Evolutionary conservation across 2,113 vertebrate genomes (phyloP), one percentile per base, ranked within the genome.

Genomic region (Holacanthus passer): DNA sequence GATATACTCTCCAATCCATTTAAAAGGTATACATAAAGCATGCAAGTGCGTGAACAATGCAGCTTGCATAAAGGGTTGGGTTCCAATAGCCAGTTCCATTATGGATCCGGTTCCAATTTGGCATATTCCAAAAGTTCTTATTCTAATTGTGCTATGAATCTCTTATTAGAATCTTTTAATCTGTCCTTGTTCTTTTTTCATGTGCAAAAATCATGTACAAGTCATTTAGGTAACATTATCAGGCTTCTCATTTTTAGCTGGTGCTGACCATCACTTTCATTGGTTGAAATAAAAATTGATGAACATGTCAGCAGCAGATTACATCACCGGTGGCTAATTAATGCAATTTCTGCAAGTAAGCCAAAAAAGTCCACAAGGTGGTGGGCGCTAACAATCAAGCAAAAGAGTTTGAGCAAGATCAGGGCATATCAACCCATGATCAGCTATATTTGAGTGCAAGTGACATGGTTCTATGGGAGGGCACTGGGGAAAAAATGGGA

Each of bases 61-160:
- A 24, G 48, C 1, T 55, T 29, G 14, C 2, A 56, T 29, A 29
- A 7, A 56, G 24, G 53, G 53, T 56, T 56, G 27, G 27, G 27
- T 56, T 56, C 53, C 52, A 52, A n/a, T 11, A 52, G 10, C 50
- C 50, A 55, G n/a, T 55, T 55, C 52, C n/a, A 55, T 55, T 53
- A 53, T 53, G n/a, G 50, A 53, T 53, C 50, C 24, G 27, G 12
- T 55, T 55, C 24, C n/a, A 1, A 55, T 55, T 55, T 27, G 11
- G 52, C 52, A 55, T 13, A 13, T 55, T 22, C 19, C 19, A 2
- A 50, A 2, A 20, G 47, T 20, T 48, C 48, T 20, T 48, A 48
- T 48, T n/a, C 10, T 53, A 53, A 53, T 27, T n/a, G 3, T 27
- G n/a, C 20, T 3, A 22, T 52, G 22, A n/a, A 11, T 52, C 20